These are phyloP conservation scores for Lathamus discolor DNA, from an alignment of 2,113 vertebrate species.

Conservation along the genomic window DNA sequence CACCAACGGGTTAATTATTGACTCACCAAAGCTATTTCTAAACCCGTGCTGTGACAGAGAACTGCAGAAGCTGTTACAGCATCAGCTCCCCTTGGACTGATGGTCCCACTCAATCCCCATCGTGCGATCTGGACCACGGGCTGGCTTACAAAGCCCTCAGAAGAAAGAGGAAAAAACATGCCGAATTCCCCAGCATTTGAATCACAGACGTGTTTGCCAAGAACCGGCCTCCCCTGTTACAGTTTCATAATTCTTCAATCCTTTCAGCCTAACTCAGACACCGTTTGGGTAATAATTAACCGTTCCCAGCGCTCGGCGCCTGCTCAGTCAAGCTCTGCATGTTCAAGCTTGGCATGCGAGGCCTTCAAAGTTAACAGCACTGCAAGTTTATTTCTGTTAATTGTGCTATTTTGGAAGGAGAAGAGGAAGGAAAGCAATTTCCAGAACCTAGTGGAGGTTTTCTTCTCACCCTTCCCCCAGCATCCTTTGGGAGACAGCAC, in stretches of 20 bases:
- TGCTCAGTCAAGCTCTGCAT: neutral
- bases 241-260: slow-evolving; percentile 37
- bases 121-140: neutral
- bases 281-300: slow-evolving; percentile 61
- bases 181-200: slow-evolving; percentile 60
- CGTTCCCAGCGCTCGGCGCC: neutral
- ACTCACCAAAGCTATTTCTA: neutral
- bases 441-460: neutral
- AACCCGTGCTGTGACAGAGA: neutral
- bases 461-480: neutral
- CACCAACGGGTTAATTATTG: neutral
- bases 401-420: neutral
- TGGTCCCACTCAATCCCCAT: neutral
- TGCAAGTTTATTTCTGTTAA: neutral
- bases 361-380: neutral
- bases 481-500: neutral
- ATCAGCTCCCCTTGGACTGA: neutral
- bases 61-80: neutral
- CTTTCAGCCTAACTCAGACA: slow-evolving; percentile 37
- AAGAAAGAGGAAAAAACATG: slow-evolving; percentile 20
- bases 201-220: neutral
- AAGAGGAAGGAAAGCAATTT: slow-evolving; percentile 42
- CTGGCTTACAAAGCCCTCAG: neutral
- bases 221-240: slow-evolving; percentile 23
- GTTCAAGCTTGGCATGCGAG: neutral